Evolutionary conservation across 2,113 vertebrate genomes (phyloP).

Genomic region (Vanacampus margaritifer): DNA sequence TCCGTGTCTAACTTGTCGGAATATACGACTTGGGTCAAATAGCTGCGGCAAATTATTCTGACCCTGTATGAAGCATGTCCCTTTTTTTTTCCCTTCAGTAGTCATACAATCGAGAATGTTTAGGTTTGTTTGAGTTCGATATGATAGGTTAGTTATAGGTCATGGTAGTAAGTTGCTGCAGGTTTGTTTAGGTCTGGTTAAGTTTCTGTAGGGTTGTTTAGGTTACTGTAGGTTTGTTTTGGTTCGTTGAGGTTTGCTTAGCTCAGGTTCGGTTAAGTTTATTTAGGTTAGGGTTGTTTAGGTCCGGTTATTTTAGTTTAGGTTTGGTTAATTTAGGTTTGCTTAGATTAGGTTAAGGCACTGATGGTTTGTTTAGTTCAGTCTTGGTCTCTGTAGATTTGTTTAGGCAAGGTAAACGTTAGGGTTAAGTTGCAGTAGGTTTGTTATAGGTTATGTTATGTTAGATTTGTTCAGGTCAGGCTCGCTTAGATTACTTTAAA

Average conservation of each 20-base stretch:
- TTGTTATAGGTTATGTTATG: neutral
- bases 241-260: neutral
- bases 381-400: neutral
- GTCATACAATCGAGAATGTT: neutral
- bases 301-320: neutral
- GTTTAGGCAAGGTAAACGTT: neutral
- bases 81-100: slow-evolving; percentile 4
- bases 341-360: neutral
- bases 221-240: neutral
- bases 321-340: neutral
- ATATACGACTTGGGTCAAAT: slow-evolving; percentile 42
- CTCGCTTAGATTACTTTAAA: neutral
- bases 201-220: neutral
- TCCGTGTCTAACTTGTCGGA: slow-evolving; percentile 40
- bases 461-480: neutral
- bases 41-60: slow-evolving; percentile 33
- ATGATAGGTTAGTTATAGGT: neutral
- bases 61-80: slow-evolving; percentile 36
- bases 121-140: neutral
- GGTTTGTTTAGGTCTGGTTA: neutral
- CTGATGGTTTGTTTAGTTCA: neutral
- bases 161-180: neutral
- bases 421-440: too few species aligned
- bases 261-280: neutral
- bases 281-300: neutral